These are phyloP conservation scores for Ormyrus nitidulus DNA, from an alignment of 2,888 invertebrate genomes.

Conservation along the genomic window DNA sequence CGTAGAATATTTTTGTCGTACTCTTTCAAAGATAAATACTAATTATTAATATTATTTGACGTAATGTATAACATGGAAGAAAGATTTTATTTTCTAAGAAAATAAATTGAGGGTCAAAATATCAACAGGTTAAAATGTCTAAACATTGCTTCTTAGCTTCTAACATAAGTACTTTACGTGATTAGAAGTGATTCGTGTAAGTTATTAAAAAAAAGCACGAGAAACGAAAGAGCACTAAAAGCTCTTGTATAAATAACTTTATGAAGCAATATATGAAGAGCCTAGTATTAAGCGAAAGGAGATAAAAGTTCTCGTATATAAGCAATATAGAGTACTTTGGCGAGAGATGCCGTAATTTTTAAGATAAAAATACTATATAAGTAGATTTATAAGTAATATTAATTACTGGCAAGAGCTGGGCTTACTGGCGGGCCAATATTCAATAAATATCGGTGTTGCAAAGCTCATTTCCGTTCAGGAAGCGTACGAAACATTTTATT, in stretches of 20 bases:
- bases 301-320: neutral
- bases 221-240: neutral
- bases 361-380: conserved; percentile 13
- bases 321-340: neutral
- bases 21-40: neutral
- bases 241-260: conserved; percentile 13
- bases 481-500: conserved; percentile 47
- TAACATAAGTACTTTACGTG: conserved; percentile 13
- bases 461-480: conserved; percentile 56
- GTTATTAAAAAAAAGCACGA: neutral
- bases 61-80: neutral
- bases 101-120: neutral
- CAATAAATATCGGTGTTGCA: conserved; percentile 74
- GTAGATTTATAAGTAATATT: conserved; percentile 48
- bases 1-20: no score
- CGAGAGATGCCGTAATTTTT: conserved; percentile 5
- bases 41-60: neutral
- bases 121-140: conserved; percentile 32
- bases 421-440: conserved; percentile 74
- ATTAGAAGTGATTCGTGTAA: conserved; percentile 12
- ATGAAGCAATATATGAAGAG: conserved; percentile 20
- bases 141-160: neutral
- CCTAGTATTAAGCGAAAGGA: neutral
- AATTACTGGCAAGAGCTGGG: conserved; percentile 72
- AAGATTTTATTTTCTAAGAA: conserved; percentile 2